Evolutionary conservation across 2,888 invertebrate genomes (phyloP), one percentile per base, ranked within the genome.

Genomic region (Dasysyrphus tricinctus): DNA sequence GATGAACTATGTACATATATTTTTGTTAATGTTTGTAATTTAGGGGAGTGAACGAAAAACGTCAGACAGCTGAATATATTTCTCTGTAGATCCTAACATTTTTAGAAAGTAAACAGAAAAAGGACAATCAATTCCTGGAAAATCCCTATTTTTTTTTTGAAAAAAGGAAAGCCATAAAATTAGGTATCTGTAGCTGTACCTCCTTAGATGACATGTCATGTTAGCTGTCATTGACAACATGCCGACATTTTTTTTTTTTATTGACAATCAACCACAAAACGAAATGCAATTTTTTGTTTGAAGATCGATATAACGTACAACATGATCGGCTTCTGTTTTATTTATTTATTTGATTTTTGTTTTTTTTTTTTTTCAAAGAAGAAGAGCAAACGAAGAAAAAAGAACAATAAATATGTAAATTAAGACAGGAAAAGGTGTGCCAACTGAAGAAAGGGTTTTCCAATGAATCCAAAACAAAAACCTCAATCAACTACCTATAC

Each of bases 401-500:
- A 37, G n/a, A 61, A 72, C 59, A 65, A 61, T 44, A 70, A 78
- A 73, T 77, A 85, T 85, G 81, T 85, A 81, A 78, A 81, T 69
- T 85, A 73, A 77, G 56, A 70, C 81, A 81, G 81, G 77, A 85
- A 85, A 85, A 85, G 85, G 85, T 85, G 85, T 81, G 85, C 61
- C 74, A 69, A 76, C 78, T 44, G 39, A 80, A 61, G 65, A 81
- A 85, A 81, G 73, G 85, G 81, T 81, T 85, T 85, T 85, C 85
- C 85, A 81, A 47, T 51, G 81, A 85, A 81, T 81, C 37, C 81
- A 81, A 81, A 81, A 61, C 77, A 65, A 74, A 82, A 77, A 56
- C 74, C 47, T 67, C 65, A 63, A 80, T 69, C 77, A 54, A 24
- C 73, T 12, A 6, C 2, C 3, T 24, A 24, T 24, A 37, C 14